Evolutionary conservation across 2,797 vertebrate genomes (phyloP).

Genomic region (Orestias chungarensis): DNA sequence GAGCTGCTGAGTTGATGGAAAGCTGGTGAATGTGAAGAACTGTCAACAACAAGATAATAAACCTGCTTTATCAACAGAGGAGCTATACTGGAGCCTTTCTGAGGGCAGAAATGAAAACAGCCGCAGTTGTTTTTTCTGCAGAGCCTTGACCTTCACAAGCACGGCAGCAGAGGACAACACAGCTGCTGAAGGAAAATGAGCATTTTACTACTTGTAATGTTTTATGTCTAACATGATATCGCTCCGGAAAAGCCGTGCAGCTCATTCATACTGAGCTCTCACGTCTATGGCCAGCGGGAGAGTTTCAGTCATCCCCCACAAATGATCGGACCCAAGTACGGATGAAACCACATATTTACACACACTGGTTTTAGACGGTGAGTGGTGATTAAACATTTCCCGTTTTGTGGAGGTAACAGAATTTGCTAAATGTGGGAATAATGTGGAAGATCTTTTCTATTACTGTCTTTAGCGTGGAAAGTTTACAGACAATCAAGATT

Average conservation of each 20-base stretch:
- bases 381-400: background rate
- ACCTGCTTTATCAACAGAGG: background rate
- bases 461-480: background rate
- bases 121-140: slow-evolving; percentile 28
- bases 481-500: background rate
- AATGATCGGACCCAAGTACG: no score
- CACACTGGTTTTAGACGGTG: no score
- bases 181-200: slow-evolving; percentile 14
- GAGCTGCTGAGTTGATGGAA: background rate
- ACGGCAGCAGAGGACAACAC: slow-evolving; percentile 21
- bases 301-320: slow-evolving; percentile 35
- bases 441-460: background rate
- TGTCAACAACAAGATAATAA: background rate
- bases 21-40: background rate
- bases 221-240: slow-evolving; percentile 35
- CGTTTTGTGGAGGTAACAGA: background rate
- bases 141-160: slow-evolving; percentile 53
- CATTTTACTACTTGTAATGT: slow-evolving; percentile 5
- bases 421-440: background rate
- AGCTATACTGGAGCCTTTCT: slow-evolving; percentile 8
- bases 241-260: slow-evolving; percentile 33
- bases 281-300: slow-evolving; percentile 15
- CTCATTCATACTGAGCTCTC: slow-evolving; percentile 29
- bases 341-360: no score
- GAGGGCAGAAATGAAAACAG: slow-evolving; percentile 20